Evolutionary conservation across 2,797 vertebrate species (phyloP), one percentile per base, ranked within the genome.

Genomic region (Erithacus rubecula): DNA sequence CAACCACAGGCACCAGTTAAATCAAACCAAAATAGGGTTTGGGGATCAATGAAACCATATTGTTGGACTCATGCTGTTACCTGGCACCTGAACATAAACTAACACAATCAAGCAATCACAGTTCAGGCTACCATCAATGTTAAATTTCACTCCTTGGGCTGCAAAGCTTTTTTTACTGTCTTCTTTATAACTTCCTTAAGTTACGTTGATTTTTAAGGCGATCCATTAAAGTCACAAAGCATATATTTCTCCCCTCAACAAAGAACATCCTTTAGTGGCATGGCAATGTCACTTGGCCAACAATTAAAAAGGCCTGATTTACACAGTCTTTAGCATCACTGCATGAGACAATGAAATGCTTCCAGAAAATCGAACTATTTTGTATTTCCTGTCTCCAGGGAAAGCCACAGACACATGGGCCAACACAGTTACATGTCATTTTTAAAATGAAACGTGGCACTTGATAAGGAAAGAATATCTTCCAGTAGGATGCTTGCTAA

Each of bases 381-480:
- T 82, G 26, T 49, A 47, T 77, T 88, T 89, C 93, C 71, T 37
- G 6, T 59, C 67, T 93, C 87, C 47, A 91, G 56, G 91, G 94
- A 94, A 94, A 82, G 86, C 43, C 36, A 89, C 9, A 29, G 37
- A 93, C 91, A 95, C 20, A 8, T 2, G 16, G 49, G 87, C 41
- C 91, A 87, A 39, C 22, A 2, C 3, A 75, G 37, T 29, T 74
- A 11, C 11, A 44, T 32, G n/a, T 44, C 85, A 91, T n/a, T 51
- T 87, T 67, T 37, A 82, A 89, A 93, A 93, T 55, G 52, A 90
- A 95, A 94, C 36, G 30, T 23, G 83, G 89, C 87, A 89, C 64
- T 94, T 64, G 55, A 93, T 63, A 89, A 90, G 86, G 60, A 67
- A 94, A 77, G 69, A 93, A 1, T 56, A 75, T 68, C 81, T 89